Evolutionary conservation across 2,797 vertebrate species (phyloP), one percentile per base, ranked within the genome.

Genomic region (Cyclopterus lumpus): DNA sequence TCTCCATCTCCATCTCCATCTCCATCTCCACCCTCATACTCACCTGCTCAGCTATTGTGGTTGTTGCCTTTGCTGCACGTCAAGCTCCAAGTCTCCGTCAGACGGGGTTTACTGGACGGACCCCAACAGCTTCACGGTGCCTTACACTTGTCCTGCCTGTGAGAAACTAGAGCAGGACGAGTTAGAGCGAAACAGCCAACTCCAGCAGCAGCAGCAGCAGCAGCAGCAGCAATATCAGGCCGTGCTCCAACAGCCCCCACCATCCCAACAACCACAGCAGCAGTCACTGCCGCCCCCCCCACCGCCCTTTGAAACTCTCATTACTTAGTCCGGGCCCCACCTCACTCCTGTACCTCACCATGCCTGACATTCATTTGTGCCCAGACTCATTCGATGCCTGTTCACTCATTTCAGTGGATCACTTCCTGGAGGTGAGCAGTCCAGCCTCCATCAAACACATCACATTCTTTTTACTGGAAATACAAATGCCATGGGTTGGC

Each of bases 131-230:
- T 73, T 78, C 73, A 73, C 83, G 3, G 70, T 90, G 78, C 81
- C 90, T 64, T 94, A 93, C 87, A 91, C 88, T 73, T 95, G 94
- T 24, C 92, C 92, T 15, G 89, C 90, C 86, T 95, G 94, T 82
- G 92, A 89, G 88, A 83, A 87, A 83, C 88, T 88, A 83, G 90
- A 92, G 73, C 83, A 84, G 26, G 75, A 85, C 0, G 69, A 89
- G 66, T 77, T 84, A 34, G 75, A 71, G 48, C 61, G 16, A 63
- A 73, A 75, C 32, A 30, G 74, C 54, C 78, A 74, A 8, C 68
- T 42, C 8, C 62, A 57, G 2, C 26, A 28, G 4, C 4, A 2
- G 26, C 26, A 28, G 26, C 26, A 34, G 3, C 48, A 38, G 0
- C 68, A 57, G 1, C 64, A 67, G 30, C 67, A 70, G 30, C 78